Percentiles rank a stretch among this genome's conserved stretches.
phyloP scores from a whole-genome alignment of 2,888 invertebrate species.

The Drosophila infuscata region DNA sequence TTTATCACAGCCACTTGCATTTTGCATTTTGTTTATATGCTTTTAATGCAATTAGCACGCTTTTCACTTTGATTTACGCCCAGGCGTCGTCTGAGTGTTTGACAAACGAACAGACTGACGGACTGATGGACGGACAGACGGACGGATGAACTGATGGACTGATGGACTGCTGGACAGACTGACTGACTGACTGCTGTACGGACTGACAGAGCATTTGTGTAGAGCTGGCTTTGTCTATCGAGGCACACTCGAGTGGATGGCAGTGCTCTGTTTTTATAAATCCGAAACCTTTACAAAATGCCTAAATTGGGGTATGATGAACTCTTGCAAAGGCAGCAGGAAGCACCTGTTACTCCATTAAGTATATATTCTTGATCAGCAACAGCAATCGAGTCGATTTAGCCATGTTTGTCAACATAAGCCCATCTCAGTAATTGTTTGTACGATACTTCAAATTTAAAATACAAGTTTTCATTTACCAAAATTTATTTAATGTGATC shows the following conservation, averaged over 20 bases:
- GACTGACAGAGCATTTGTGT: constrained; percentile 32
- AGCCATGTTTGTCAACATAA: background rate
- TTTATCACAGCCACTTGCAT: constrained; percentile 78
- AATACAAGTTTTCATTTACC: too few species aligned
- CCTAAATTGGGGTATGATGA: background rate
- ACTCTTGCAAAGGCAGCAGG: background rate
- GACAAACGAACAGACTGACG: constrained; percentile 29
- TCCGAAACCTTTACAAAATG: background rate
- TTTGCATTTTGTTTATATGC: constrained; percentile 79
- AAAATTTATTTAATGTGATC: too few species aligned
- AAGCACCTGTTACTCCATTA: background rate
- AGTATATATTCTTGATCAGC: background rate
- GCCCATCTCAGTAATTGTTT: too few species aligned
- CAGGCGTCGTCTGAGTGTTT: constrained; percentile 61
- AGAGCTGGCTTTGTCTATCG: constrained; percentile 46
- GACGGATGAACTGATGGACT: background rate
- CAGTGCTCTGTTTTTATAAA: constrained; percentile 15
- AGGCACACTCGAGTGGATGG: constrained; percentile 49
- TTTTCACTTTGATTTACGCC: constrained; percentile 80
- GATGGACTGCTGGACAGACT: background rate
- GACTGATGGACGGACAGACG: constrained; percentile 2
- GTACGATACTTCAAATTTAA: too few species aligned
- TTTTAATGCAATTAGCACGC: constrained; percentile 81
- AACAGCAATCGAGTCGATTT: background rate
- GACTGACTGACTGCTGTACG: background rate